phyloP scores from a whole-genome alignment of 2,113 vertebrate genomes.

The Oriolus oriolus region DNA sequence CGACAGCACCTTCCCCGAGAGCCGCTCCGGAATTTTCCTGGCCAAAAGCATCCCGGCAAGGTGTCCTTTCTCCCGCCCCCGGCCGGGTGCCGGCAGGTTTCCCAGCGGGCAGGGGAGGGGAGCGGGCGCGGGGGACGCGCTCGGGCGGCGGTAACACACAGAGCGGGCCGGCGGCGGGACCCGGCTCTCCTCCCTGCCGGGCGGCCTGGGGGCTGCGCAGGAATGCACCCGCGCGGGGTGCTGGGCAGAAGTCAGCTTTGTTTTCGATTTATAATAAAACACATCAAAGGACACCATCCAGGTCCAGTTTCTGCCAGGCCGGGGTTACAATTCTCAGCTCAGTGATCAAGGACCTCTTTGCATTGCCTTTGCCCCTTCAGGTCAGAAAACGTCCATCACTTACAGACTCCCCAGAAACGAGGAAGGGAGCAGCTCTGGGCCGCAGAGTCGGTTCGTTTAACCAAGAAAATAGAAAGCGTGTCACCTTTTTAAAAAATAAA shows the following conservation, averaged over 20 bases:
- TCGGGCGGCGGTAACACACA: neutral
- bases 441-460: slow-evolving; percentile 31
- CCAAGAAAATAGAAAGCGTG: slow-evolving; percentile 7
- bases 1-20: neutral
- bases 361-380: slow-evolving; percentile 69
- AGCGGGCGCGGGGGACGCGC: neutral
- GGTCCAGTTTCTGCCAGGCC: slow-evolving; percentile 73
- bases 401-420: slow-evolving; percentile 54
- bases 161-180: neutral
- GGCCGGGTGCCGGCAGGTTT: neutral
- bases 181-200: neutral
- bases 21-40: neutral
- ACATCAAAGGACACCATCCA: slow-evolving; percentile 80
- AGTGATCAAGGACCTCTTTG: slow-evolving; percentile 80
- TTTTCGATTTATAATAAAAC: slow-evolving; percentile 76
- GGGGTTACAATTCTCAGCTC: slow-evolving; percentile 74
- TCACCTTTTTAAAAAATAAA: slow-evolving; percentile 24
- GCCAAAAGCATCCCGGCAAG: neutral
- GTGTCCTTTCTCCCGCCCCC: neutral
- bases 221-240: slow-evolving; percentile 71
- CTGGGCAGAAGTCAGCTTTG: slow-evolving; percentile 79
- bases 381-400: slow-evolving; percentile 81
- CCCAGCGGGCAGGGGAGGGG: neutral
- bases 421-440: slow-evolving; percentile 28
- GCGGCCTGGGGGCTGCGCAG: slow-evolving; percentile 37